Conservation (phyloP, 64 coral and sea anemone genomes). For the Exaiptasia diaphana region DNA sequence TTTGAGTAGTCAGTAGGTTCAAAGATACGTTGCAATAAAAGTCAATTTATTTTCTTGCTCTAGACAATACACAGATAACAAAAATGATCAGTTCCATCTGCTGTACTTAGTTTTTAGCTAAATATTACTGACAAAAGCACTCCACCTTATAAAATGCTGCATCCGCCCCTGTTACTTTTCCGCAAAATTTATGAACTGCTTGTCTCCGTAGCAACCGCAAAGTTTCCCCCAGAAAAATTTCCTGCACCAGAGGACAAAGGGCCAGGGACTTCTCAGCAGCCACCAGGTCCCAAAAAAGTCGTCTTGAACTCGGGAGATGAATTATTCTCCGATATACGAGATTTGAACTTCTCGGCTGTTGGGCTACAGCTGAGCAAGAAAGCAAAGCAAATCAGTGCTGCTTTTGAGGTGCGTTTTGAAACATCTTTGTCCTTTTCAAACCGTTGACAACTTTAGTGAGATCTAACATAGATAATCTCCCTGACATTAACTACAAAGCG, state of each 20-base stretch:
- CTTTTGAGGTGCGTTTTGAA: slow-evolving; percentile 86
- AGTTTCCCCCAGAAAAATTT: slow-evolving; percentile 88
- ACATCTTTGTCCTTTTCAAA: too few species aligned
- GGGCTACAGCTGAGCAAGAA: slow-evolving; percentile 75
- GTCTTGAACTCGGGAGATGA: slow-evolving; percentile 93
- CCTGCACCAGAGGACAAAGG: slow-evolving; percentile 84
- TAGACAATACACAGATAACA: too few species aligned
- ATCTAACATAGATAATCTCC: neutral
- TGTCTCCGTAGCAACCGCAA: slow-evolving; percentile 68
- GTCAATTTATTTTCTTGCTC: too few species aligned
- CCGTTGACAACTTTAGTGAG: neutral
- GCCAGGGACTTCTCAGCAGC: slow-evolving; percentile 40
- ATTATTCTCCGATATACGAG: slow-evolving; percentile 79
- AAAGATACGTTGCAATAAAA: too few species aligned
- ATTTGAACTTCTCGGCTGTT: slow-evolving; percentile 94
- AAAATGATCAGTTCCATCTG: too few species aligned
- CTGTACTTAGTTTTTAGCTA: too few species aligned
- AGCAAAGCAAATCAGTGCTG: slow-evolving; percentile 96
- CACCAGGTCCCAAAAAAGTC: slow-evolving; percentile 82
- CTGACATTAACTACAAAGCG: neutral
- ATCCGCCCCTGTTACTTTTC: too few species aligned
- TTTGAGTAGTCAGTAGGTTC: too few species aligned
- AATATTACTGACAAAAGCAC: too few species aligned
- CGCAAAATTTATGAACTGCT: too few species aligned
- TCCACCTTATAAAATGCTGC: too few species aligned